Percentiles rank a stretch among this genome's conserved stretches.
phyloP scores from a whole-genome alignment of 2,797 vertebrate species.

The Chrysocyon brachyurus region DNA sequence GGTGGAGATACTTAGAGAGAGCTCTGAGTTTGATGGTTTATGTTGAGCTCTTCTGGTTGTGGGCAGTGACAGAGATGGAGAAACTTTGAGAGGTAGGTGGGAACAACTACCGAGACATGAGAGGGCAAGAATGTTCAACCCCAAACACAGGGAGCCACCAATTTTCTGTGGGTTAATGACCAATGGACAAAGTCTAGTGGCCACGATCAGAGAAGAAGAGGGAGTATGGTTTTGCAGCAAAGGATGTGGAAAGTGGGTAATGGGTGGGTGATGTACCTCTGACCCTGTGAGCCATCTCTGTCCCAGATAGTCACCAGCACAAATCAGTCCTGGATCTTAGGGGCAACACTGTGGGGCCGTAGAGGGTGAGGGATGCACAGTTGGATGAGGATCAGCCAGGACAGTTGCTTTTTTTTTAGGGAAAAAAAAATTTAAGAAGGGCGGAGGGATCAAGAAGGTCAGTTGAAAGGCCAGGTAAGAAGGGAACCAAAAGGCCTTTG shows the following conservation, averaged over 20 bases:
- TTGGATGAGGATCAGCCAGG: neutral
- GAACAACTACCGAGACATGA: neutral
- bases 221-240: rapidly evolving
- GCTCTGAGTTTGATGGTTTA: neutral
- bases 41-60: neutral
- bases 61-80: neutral
- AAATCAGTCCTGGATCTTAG: neutral
- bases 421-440: neutral
- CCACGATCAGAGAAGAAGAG: rapidly evolving
- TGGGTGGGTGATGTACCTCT: rapidly evolving
- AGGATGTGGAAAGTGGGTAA: rapidly evolving
- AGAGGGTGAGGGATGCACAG: rapidly evolving
- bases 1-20: rapidly evolving
- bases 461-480: neutral
- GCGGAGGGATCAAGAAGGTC: too few relatives aligned
- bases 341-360: too few relatives aligned
- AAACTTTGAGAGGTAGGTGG: neutral
- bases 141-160: rapidly evolving
- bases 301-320: rapidly evolving
- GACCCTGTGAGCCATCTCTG: neutral
- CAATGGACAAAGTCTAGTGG: rapidly evolving
- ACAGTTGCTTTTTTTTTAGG: neutral
- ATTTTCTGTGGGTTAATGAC: neutral
- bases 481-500: neutral
- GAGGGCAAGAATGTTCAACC: neutral